phyloP scores from a whole-genome alignment of 2,797 vertebrate genomes.

The Carapus acus region DNA sequence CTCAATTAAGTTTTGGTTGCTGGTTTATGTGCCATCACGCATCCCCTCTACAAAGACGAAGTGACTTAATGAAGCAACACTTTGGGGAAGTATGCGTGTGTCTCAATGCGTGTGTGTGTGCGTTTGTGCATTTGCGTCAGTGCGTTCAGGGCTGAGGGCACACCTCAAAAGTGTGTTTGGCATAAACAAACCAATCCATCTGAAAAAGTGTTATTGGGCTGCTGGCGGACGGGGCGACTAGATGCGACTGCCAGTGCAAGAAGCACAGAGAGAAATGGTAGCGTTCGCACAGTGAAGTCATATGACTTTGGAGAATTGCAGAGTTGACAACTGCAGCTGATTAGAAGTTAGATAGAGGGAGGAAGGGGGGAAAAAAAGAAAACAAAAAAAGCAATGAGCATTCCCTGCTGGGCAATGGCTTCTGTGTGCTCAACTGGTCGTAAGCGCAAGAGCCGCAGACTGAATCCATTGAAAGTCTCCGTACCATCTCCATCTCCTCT shows the following conservation, averaged over 20 bases:
- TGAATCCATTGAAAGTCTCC: constrained; percentile 95
- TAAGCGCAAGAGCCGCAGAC: constrained; percentile 96
- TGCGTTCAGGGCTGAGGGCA: constrained; percentile 1
- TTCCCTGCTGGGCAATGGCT: constrained; percentile 77
- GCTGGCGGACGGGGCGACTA: constrained; percentile 3
- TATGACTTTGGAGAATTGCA: constrained; percentile 7
- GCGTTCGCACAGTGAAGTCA: not conserved
- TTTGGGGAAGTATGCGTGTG: not conserved
- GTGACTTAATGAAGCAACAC: constrained; percentile 15
- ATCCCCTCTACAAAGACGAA: constrained; percentile 11
- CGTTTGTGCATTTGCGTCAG: no score
- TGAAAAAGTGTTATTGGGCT: constrained; percentile 1
- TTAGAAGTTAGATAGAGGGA: no score
- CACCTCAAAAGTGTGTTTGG: constrained; percentile 5
- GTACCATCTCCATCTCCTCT: constrained; percentile 75
- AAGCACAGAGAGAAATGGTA: not conserved
- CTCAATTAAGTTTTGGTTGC: constrained; percentile 23
- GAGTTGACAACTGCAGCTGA: constrained; percentile 17
- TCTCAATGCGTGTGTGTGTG: no score
- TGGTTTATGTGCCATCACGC: constrained; percentile 20
- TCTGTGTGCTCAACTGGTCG: constrained; percentile 85
- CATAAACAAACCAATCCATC: constrained; percentile 7
- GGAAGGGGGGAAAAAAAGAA: no score
- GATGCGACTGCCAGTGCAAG: constrained; percentile 4
- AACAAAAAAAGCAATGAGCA: constrained; percentile 57